phyloP scores from a whole-genome alignment of 2,113 vertebrate species.

The Strix uralensis region DNA sequence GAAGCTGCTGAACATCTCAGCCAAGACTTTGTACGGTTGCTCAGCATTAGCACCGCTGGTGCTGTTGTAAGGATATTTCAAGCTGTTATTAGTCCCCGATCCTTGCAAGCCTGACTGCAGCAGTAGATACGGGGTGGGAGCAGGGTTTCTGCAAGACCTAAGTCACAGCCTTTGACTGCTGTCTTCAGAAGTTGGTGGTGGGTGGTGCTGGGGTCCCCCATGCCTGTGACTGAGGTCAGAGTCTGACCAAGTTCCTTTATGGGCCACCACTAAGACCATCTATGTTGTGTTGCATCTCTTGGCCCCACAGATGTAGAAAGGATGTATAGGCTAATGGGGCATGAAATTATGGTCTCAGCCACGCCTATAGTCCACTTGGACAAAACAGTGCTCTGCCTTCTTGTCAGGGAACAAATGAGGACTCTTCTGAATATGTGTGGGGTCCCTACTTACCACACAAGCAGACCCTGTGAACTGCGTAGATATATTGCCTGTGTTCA shows the following conservation, averaged over 20 bases:
- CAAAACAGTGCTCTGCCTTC: background rate
- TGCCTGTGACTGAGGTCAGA: background rate
- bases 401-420: background rate
- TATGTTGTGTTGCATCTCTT: background rate
- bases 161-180: background rate
- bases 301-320: background rate
- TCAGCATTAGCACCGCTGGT: background rate
- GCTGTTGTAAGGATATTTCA: background rate
- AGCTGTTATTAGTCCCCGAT: background rate
- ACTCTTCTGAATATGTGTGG: background rate
- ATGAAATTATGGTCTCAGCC: background rate
- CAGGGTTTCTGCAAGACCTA: background rate
- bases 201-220: background rate
- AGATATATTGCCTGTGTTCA: background rate
- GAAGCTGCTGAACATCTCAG: background rate
- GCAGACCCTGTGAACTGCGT: background rate
- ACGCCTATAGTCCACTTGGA: background rate
- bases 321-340: background rate
- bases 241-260: background rate
- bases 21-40: background rate
- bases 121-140: background rate
- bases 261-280: background rate
- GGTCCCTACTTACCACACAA: background rate
- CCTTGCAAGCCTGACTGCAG: background rate
- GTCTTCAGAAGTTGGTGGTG: background rate